Evolutionary conservation across 2,113 vertebrate species (phyloP).

Genomic region (Hylia prasina): DNA sequence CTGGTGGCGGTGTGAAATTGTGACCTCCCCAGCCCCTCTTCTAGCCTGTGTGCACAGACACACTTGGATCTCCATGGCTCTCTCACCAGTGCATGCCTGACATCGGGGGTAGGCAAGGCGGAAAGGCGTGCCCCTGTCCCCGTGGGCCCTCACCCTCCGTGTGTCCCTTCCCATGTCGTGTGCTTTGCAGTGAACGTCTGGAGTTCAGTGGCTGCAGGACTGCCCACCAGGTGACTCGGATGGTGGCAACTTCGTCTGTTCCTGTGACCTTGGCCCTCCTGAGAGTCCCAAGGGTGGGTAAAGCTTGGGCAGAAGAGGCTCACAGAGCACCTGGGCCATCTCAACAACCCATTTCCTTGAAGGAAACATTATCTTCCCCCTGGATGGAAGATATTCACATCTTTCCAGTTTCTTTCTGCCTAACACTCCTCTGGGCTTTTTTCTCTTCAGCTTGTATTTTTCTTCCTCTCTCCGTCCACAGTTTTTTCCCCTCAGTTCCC

Average conservation of each 20-base stretch:
- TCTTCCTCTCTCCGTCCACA: neutral
- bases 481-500: neutral
- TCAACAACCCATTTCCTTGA: neutral
- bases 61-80: neutral
- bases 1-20: neutral
- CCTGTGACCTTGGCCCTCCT: neutral
- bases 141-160: slow-evolving; percentile 15
- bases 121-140: slow-evolving; percentile 34
- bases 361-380: neutral
- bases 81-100: slow-evolving; percentile 62
- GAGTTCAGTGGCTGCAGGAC: slow-evolving; percentile 20
- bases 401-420: neutral
- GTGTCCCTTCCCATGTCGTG: neutral
- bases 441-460: neutral
- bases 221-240: neutral
- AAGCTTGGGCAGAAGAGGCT: slow-evolving; percentile 4
- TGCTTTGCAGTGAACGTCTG: slow-evolving; percentile 44
- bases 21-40: neutral
- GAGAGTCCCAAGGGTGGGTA: neutral
- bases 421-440: neutral
- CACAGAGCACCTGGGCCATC: neutral
- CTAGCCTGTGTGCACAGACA: neutral
- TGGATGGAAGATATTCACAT: neutral
- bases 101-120: neutral
- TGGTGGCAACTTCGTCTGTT: neutral